Conservation (phyloP, 2,888 invertebrate genomes). For the Bembecia ichneumoniformis region DNA sequence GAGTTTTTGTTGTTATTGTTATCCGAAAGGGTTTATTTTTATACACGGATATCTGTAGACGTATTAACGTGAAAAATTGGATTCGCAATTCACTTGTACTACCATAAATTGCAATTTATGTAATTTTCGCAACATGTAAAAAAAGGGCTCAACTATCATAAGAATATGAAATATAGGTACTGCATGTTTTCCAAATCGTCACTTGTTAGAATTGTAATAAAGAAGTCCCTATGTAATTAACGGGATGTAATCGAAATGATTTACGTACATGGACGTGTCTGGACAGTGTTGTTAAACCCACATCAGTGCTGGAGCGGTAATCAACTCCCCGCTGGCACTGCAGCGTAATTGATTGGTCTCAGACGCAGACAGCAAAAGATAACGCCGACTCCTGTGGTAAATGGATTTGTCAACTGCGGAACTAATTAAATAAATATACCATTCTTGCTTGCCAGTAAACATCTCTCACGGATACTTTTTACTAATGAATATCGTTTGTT, state of each 20-base stretch:
- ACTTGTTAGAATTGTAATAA: no score
- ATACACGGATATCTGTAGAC: no score
- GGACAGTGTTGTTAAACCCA: constrained; percentile 28
- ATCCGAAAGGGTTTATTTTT: no score
- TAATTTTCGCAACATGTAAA: no score
- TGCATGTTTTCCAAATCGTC: no score
- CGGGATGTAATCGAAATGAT: constrained; percentile 1
- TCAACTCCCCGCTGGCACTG: constrained; percentile 48
- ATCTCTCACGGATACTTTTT: constrained; percentile 3
- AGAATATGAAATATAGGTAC: no score
- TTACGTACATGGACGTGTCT: constrained; percentile 20
- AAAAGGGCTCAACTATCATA: no score
- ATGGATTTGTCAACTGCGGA: constrained; percentile 65
- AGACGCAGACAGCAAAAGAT: constrained; percentile 63
- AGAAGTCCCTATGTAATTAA: background rate
- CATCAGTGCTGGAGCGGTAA: constrained; percentile 39
- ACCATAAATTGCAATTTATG: no score
- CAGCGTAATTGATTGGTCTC: constrained; percentile 62
- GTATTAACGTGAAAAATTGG: no score
- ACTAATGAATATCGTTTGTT: background rate
- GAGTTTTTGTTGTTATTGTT: no score
- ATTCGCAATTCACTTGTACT: no score
- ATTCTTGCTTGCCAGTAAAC: constrained; percentile 32
- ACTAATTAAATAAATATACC: constrained; percentile 65
- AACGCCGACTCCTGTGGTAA: constrained; percentile 48